Percentiles rank a stretch among this genome's conserved stretches.
phyloP scores from a whole-genome alignment of 2,797 vertebrate species.

The Peromyscus eremicus region DNA sequence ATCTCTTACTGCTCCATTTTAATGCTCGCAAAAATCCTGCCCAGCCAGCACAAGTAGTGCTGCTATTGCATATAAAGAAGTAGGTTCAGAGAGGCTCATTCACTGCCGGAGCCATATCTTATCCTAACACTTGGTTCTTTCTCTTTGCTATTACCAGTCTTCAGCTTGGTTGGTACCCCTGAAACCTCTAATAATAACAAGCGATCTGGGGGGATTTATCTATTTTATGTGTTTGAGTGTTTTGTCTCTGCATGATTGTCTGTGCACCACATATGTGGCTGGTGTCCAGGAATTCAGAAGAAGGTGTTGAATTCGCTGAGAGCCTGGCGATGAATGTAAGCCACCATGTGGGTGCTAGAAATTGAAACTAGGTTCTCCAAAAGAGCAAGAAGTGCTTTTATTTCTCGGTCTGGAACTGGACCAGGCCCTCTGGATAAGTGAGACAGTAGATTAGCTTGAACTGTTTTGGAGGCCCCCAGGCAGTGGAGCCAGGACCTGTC shows the following conservation, averaged over 20 bases:
- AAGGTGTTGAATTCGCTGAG: neutral
- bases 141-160: neutral
- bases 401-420: too few species aligned
- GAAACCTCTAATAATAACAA: neutral
- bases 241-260: neutral
- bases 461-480: too few species aligned
- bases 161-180: neutral
- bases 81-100: conserved; percentile 8
- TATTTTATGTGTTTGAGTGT: neutral
- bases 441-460: too few species aligned
- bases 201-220: neutral
- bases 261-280: neutral
- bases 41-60: neutral
- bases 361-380: neutral
- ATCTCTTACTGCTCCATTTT: neutral
- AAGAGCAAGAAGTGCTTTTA: neutral
- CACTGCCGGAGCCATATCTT: neutral
- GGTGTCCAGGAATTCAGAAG: neutral
- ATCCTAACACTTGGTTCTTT: conserved; percentile 28
- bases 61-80: conserved; percentile 3
- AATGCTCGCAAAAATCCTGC: conserved; percentile 23
- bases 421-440: too few species aligned
- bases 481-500: too few species aligned
- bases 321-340: neutral
- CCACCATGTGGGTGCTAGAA: neutral